Evolutionary conservation across 2,888 invertebrate genomes (phyloP).

Genomic region (Ichneumoninae sp.): DNA sequence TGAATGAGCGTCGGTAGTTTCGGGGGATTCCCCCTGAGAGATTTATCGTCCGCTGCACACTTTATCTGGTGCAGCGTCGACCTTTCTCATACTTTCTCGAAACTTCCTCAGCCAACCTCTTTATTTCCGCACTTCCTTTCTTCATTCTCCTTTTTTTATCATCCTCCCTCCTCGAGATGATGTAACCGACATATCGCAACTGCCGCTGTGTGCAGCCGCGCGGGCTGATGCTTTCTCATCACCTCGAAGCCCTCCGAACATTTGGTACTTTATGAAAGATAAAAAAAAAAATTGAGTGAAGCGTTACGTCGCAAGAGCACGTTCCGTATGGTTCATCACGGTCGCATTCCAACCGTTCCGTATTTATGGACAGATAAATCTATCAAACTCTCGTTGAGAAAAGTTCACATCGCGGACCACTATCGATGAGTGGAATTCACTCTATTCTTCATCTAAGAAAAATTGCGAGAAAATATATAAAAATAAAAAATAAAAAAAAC

Average conservation of each 20-base stretch:
- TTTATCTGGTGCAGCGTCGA: conserved; percentile 61
- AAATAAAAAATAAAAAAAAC: background rate
- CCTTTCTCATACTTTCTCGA: conserved; percentile 41
- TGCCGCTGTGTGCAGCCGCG: conserved; percentile 16
- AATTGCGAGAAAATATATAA: background rate
- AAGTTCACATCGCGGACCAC: background rate
- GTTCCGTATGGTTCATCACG: background rate
- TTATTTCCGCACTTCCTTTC: background rate
- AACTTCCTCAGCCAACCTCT: conserved; percentile 25
- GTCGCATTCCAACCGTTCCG: background rate
- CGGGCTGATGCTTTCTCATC: conserved; percentile 33
- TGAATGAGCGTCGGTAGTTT: conserved; percentile 41
- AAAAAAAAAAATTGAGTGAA: background rate
- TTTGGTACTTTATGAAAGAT: background rate
- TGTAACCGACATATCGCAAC: conserved; percentile 12
- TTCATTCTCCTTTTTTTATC: conserved; percentile 1
- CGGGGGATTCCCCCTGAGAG: conserved; percentile 35
- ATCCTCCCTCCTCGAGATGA: conserved; percentile 5
- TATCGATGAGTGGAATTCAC: conserved; percentile 12
- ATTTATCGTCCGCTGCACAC: conserved; percentile 60
- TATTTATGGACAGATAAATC: background rate
- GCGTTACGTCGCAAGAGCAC: conserved; percentile 7
- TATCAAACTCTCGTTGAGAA: conserved; percentile 1
- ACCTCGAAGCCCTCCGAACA: background rate
- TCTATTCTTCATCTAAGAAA: background rate